These are phyloP conservation scores for Operophtera brumata DNA, from an alignment of 2,888 invertebrate genomes.

Conservation along the genomic window DNA sequence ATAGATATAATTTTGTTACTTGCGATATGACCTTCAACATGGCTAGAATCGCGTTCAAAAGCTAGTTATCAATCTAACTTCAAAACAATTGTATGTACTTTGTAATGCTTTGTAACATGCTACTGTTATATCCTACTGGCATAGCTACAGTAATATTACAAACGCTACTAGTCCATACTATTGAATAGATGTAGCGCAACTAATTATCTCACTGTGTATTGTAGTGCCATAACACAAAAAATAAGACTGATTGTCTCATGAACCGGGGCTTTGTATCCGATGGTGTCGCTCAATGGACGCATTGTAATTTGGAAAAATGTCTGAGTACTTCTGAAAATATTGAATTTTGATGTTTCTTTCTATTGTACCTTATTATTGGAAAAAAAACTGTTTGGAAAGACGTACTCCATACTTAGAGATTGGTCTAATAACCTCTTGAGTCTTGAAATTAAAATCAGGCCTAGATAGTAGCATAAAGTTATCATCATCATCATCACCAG, in stretches of 20 bases:
- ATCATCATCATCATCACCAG: too few relatives aligned
- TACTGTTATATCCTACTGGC: not conserved
- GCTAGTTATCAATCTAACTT: not conserved
- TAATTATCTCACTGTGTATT: slow-evolving; percentile 18
- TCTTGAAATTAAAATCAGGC: too few relatives aligned
- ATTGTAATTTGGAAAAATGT: not conserved
- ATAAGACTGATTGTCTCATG: slow-evolving; percentile 17
- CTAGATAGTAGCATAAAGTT: too few relatives aligned
- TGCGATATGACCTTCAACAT: not conserved
- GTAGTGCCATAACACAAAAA: slow-evolving; percentile 15
- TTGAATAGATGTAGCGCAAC: slow-evolving; percentile 20
- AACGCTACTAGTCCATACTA: slow-evolving; percentile 10
- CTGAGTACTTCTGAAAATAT: not conserved
- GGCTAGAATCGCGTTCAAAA: not conserved
- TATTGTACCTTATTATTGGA: not conserved
- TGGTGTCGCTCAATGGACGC: not conserved
- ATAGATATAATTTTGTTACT: too few relatives aligned
- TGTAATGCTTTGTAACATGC: too few relatives aligned
- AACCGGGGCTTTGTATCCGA: slow-evolving; percentile 11
- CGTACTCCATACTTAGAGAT: too few relatives aligned
- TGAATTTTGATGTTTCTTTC: not conserved
- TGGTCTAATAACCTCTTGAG: too few relatives aligned
- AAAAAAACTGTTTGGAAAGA: not conserved
- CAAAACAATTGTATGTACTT: not conserved
- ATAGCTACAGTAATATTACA: slow-evolving; percentile 12